A percentile compares a stretch with the other conserved stretches of the same genome.
Conservation (phyloP, 2,888 invertebrate species). For the Tyria jacobaeae region DNA sequence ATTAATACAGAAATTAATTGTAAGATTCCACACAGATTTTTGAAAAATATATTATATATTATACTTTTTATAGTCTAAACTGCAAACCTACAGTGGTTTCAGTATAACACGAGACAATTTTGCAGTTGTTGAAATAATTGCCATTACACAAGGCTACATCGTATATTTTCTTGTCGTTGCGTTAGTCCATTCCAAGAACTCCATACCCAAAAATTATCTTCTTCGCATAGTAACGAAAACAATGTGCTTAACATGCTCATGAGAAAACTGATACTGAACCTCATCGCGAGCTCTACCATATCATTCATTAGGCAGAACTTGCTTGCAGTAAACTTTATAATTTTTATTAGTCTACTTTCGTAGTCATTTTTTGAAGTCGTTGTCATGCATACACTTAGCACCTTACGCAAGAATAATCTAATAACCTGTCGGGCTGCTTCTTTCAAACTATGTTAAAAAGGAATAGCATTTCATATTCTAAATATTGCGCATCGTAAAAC, state of each 20-base stretch:
- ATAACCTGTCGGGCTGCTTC: not conserved
- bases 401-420: not conserved
- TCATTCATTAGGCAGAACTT: not conserved
- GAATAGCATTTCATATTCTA: not conserved
- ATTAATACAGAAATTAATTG: not conserved
- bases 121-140: not conserved
- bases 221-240: not conserved
- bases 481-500: not conserved
- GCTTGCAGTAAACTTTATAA: not conserved
- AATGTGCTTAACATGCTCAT: not conserved
- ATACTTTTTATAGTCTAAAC: not conserved
- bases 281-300: not conserved
- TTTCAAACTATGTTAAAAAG: not conserved
- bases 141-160: not conserved
- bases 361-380: too few relatives aligned
- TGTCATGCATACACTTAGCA: not conserved
- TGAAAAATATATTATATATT: not conserved
- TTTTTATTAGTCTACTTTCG: not conserved
- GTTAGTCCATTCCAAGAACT: not conserved
- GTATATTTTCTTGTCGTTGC: not conserved
- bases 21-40: not conserved
- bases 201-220: not conserved
- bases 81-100: not conserved
- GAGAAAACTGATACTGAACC: not conserved
- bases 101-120: slow-evolving; percentile 12